Conservation (phyloP, 2,113 vertebrate genomes). For the Gavialis gangeticus region DNA sequence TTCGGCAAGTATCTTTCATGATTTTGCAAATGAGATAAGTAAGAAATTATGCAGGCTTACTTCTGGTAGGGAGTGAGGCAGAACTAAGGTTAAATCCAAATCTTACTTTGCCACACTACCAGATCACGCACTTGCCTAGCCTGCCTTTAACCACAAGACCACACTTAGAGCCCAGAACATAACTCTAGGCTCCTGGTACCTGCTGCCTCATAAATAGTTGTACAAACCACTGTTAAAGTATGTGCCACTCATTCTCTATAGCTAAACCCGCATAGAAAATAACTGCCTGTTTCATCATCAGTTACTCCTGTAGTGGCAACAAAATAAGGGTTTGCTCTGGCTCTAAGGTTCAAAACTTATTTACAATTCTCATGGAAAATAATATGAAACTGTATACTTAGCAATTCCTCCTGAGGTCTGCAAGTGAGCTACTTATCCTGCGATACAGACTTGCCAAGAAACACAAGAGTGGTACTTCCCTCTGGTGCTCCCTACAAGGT, state of each 20-base stretch:
- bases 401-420: rapidly evolving
- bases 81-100: neutral
- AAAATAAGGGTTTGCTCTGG: neutral
- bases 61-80: rapidly evolving
- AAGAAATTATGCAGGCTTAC: rapidly evolving
- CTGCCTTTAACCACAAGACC: neutral
- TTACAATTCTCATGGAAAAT: rapidly evolving
- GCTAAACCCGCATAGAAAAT: neutral
- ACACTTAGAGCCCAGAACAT: rapidly evolving
- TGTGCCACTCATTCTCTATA: rapidly evolving
- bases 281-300: neutral
- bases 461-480: rapidly evolving
- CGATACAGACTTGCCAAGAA: neutral
- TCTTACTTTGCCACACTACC: rapidly evolving
- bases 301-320: neutral
- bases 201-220: rapidly evolving
- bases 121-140: neutral
- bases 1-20: rapidly evolving
- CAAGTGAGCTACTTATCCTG: neutral
- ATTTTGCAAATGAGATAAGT: neutral
- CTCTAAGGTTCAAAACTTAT: neutral
- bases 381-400: rapidly evolving
- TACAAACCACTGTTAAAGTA: neutral
- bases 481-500: neutral
- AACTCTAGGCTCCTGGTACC: neutral